phyloP scores from a whole-genome alignment of 1,140 invertebrate genomes.

The Gonatopus flavifemur region DNA sequence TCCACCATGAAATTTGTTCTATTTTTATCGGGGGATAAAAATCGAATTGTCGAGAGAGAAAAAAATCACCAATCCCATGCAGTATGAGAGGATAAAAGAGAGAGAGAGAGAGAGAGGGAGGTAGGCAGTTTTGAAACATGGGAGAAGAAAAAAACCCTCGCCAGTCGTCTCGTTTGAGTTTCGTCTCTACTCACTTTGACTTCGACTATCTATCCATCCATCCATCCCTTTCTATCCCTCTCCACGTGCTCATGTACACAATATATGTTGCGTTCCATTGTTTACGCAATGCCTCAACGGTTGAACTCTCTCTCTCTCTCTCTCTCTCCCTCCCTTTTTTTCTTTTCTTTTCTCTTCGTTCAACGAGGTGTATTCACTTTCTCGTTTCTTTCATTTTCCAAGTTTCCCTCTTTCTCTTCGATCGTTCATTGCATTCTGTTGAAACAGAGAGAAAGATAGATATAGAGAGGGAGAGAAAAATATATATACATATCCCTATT shows the following conservation, averaged over 20 bases:
- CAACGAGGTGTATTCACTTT: conserved; percentile 5
- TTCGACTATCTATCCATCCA: too few species aligned
- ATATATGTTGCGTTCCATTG: conserved; percentile 34
- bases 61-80: too few species aligned
- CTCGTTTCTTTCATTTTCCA: conserved; percentile 10
- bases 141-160: conserved; percentile 13
- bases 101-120: conserved; percentile 4
- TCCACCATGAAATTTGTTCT: too few species aligned
- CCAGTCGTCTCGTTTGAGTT: too few species aligned
- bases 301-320: conserved; percentile 16
- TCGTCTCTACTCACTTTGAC: too few species aligned
- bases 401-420: conserved; percentile 1
- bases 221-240: too few species aligned
- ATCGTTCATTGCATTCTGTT: too few species aligned
- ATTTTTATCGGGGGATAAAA: too few species aligned
- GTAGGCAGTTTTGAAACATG: conserved; percentile 7
- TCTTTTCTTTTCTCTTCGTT: not conserved
- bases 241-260: conserved; percentile 3
- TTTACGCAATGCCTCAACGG: conserved; percentile 41
- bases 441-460: too few species aligned
- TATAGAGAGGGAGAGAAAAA: too few species aligned
- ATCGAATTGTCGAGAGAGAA: too few species aligned
- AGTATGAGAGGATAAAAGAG: not conserved
- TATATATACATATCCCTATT: too few species aligned
- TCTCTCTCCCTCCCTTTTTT: conserved; percentile 14